Evolutionary conservation across 1,140 invertebrate species (phyloP), one percentile per base, ranked within the genome.

Genomic region (Zaprionus lachaisei): DNA sequence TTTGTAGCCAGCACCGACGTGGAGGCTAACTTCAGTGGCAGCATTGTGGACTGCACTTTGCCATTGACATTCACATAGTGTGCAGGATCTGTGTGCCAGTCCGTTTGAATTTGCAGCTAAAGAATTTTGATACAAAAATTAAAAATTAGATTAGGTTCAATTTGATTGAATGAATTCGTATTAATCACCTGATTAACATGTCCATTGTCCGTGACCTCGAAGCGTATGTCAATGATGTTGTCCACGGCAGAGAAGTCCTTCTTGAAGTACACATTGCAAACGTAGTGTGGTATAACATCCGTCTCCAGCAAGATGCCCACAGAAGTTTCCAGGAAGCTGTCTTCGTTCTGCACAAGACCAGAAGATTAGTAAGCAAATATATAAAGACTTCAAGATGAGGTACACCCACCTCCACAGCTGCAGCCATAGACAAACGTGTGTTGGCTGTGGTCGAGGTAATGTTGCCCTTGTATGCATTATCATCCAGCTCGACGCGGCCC

Each of bases 191-290:
- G 79, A 55, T 91, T 92, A 0, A 86, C 11, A 0, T 68, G 74
- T 31, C 77, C 85, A 70, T 92, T 87, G 41, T 93, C 87, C 6
- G 68, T 92, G 31, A 94, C 93, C 57, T 94, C 94, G 38, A 95
- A 94, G 1, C 94, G 94, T 11, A 94, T 93, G 5, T 94, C 94
- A 0, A 96, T 64, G 6, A 94, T 84, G 47, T 95, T 96, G 70
- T 95, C 95, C 0, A 93, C 89, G 24, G 95, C 94, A 0, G 94
- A 95, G 56, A 96, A 95, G 81, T 96, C 95, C 78, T 96, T 96
- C 69, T 95, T 95, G 7, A 95, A 94, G 49, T 94, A 92, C 55
- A 95, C 93, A 62, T 94, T 94, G 15, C 95, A 95, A 72, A 93
- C 94, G 20, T 96, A 96, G 37, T 96, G 93, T 17, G 93, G 93